Conservation (phyloP, 2,888 invertebrate species). For the Ptychoptera albimana region DNA sequence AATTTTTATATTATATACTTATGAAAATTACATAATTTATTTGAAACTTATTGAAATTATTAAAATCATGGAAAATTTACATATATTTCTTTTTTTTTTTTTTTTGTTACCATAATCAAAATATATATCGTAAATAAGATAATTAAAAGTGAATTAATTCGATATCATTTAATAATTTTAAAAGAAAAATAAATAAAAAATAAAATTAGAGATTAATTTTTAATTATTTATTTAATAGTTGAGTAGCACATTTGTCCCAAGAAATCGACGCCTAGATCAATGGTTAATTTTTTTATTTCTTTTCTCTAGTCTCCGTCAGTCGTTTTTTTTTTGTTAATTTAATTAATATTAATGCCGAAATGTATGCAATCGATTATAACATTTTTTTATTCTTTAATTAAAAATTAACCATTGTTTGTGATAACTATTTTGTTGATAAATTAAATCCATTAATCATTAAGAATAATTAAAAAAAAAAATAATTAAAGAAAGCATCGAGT, state of each 20-base stretch:
- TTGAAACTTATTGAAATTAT: no score
- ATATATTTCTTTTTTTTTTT: slow-evolving; percentile 1
- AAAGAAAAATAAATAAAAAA: neutral
- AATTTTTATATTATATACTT: neutral
- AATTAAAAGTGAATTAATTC: no score
- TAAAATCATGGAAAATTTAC: no score
- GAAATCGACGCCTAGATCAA: slow-evolving; percentile 28
- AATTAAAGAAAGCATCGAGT: no score
- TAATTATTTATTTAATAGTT: slow-evolving; percentile 10
- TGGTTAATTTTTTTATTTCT: neutral
- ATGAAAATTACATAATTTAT: neutral
- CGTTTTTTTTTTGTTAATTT: slow-evolving; percentile 3
- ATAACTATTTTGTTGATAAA: no score
- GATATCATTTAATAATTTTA: no score
- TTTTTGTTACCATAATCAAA: neutral
- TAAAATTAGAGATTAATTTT: neutral
- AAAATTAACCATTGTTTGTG: neutral
- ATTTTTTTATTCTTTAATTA: neutral
- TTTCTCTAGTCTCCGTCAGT: no score
- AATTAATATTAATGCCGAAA: neutral
- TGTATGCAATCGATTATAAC: neutral
- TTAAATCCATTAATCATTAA: neutral
- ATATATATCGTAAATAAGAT: neutral
- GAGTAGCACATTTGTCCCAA: slow-evolving; percentile 23
- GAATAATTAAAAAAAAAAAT: neutral